phyloP scores from a whole-genome alignment of 2,113 vertebrate species.

The Todiramphus chloris region DNA sequence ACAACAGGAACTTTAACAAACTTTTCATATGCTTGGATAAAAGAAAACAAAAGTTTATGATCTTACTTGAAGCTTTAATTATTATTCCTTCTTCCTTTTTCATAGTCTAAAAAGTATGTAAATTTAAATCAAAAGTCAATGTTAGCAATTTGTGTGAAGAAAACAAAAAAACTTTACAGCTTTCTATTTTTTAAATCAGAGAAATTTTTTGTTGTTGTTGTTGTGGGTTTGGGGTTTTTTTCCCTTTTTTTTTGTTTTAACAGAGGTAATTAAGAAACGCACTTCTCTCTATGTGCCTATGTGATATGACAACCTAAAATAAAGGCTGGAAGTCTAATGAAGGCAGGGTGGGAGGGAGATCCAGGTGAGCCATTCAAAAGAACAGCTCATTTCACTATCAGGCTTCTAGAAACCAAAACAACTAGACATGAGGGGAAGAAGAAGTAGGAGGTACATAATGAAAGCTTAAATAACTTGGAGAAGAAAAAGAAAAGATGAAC shows the following conservation, averaged over 20 bases:
- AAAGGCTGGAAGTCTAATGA: background rate
- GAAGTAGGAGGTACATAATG: background rate
- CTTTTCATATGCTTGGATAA: background rate
- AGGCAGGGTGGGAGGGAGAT: background rate
- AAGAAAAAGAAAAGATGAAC: background rate
- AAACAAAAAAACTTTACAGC: background rate
- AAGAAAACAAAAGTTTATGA: background rate
- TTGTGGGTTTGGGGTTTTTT: background rate
- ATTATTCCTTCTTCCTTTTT: background rate
- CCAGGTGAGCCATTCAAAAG: background rate
- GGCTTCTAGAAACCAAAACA: background rate
- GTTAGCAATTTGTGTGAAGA: background rate
- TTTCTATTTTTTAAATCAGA: background rate
- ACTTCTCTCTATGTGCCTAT: background rate
- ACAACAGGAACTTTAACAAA: background rate
- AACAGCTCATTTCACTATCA: background rate
- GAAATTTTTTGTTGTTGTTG: background rate
- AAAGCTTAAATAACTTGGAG: background rate
- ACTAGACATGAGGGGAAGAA: background rate
- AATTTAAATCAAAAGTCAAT: background rate
- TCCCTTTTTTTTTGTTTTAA: background rate
- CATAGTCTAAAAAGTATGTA: background rate
- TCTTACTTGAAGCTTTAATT: background rate
- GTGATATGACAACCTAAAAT: background rate
- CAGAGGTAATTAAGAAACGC: background rate